These are phyloP conservation scores for Pachyrhynchus sulphureomaculatus DNA, from an alignment of 1,140 invertebrate species.

Conservation along the genomic window DNA sequence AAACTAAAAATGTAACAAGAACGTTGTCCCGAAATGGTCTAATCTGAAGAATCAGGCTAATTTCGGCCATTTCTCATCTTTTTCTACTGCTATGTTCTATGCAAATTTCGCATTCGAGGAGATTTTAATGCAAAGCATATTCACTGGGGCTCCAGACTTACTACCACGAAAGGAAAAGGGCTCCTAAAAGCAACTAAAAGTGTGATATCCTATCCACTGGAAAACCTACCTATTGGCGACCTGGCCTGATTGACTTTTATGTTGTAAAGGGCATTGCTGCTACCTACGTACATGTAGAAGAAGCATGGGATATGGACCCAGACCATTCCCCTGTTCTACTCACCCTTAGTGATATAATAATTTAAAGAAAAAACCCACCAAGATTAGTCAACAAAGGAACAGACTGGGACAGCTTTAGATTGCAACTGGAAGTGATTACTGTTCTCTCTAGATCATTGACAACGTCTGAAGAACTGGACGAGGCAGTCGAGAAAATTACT, in stretches of 20 bases:
- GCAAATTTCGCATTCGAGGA: slow-evolving; percentile 48
- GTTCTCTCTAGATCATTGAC: neutral
- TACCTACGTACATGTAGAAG: neutral
- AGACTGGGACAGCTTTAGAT: no score
- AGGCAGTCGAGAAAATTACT: no score
- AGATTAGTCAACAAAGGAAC: neutral
- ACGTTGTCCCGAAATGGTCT: no score
- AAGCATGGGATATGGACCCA: neutral
- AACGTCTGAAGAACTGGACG: no score
- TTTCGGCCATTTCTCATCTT: no score
- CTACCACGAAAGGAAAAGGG: slow-evolving; percentile 36
- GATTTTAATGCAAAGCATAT: slow-evolving; percentile 52
- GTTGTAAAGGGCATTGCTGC: neutral
- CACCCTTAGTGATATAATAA: neutral
- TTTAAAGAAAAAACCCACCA: neutral
- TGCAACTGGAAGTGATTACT: no score
- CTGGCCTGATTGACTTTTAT: neutral
- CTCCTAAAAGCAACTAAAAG: neutral
- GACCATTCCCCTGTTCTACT: neutral
- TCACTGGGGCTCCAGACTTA: slow-evolving; percentile 49
- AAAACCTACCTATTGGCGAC: neutral
- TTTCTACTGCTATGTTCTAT: no score
- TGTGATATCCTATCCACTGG: neutral
- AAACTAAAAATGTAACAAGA: no score
- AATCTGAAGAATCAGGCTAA: no score